phyloP scores from a whole-genome alignment of 2,113 vertebrate species.

The Sprattus sprattus region DNA sequence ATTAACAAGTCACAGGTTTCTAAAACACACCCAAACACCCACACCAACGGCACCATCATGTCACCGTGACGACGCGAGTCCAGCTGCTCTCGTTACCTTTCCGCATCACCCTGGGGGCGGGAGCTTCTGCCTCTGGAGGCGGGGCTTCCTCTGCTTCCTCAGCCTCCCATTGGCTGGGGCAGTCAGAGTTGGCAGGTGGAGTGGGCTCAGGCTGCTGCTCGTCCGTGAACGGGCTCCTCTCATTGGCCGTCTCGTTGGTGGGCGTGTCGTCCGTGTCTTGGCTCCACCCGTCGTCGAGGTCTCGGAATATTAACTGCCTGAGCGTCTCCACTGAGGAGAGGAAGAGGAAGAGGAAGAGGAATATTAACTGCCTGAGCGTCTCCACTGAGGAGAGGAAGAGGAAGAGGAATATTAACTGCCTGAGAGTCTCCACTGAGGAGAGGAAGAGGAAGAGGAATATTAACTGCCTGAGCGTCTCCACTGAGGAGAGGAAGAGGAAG shows the following conservation, averaged over 20 bases:
- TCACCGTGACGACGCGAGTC: not conserved
- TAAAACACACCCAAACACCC: not conserved
- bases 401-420: constrained; percentile 68
- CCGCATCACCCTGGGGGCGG: constrained; percentile 59
- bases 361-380: too few relatives aligned
- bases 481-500: not conserved
- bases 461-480: too few relatives aligned
- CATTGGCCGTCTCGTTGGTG: constrained; percentile 66
- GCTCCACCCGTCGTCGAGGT: constrained; percentile 66
- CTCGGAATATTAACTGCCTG: constrained; percentile 64
- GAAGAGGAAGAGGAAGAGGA: not conserved
- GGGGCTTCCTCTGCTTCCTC: constrained; percentile 43
- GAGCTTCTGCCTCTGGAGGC: constrained; percentile 29
- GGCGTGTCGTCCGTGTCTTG: constrained; percentile 67
- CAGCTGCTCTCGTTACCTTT: constrained; percentile 60
- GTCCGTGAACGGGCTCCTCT: constrained; percentile 43
- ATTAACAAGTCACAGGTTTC: not conserved
- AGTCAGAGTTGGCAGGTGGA: constrained; percentile 49
- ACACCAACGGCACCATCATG: not conserved
- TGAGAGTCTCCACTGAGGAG: constrained; percentile 69
- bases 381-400: too few relatives aligned
- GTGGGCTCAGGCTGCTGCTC: constrained; percentile 40
- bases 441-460: not conserved
- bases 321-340: constrained; percentile 71
- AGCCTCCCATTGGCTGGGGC: constrained; percentile 44